phyloP scores from a whole-genome alignment of 2,888 invertebrate species.

The Pristionchus mayeri region DNA sequence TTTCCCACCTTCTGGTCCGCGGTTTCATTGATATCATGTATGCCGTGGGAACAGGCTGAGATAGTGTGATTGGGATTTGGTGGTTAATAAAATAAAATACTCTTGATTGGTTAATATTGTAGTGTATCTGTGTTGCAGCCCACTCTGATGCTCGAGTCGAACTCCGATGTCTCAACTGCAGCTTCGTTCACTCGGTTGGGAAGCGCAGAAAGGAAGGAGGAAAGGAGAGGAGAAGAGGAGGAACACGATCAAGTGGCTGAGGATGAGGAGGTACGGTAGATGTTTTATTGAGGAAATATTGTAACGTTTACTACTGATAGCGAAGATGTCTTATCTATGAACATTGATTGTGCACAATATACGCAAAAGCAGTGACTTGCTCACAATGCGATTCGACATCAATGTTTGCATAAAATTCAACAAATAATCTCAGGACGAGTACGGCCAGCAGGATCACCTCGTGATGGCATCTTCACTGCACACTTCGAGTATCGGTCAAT shows the following conservation, averaged over 20 bases:
- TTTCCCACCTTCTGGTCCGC: neutral
- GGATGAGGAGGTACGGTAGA: conserved; percentile 38
- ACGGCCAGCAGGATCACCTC: conserved; percentile 8
- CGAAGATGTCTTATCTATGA: too few relatives aligned
- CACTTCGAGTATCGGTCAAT: neutral
- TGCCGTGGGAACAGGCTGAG: neutral
- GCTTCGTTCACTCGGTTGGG: conserved; percentile 20
- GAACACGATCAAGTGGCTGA: conserved; percentile 49
- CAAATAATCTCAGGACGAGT: neutral
- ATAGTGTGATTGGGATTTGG: neutral
- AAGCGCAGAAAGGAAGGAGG: neutral
- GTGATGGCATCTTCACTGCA: conserved; percentile 25
- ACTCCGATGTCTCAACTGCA: neutral
- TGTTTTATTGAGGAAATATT: neutral
- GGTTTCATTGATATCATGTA: neutral
- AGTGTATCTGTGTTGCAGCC: neutral
- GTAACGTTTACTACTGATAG: neutral
- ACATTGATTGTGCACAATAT: too few relatives aligned
- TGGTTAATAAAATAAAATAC: neutral
- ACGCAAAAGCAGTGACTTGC: too few relatives aligned
- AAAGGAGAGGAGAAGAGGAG: neutral
- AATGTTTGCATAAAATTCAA: too few relatives aligned
- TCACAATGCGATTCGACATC: too few relatives aligned
- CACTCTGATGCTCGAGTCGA: conserved; percentile 33
- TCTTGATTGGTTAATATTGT: too few relatives aligned